These are phyloP conservation scores for Buceros bicornis DNA, from an alignment of 2,797 vertebrate species.

Conservation along the genomic window DNA sequence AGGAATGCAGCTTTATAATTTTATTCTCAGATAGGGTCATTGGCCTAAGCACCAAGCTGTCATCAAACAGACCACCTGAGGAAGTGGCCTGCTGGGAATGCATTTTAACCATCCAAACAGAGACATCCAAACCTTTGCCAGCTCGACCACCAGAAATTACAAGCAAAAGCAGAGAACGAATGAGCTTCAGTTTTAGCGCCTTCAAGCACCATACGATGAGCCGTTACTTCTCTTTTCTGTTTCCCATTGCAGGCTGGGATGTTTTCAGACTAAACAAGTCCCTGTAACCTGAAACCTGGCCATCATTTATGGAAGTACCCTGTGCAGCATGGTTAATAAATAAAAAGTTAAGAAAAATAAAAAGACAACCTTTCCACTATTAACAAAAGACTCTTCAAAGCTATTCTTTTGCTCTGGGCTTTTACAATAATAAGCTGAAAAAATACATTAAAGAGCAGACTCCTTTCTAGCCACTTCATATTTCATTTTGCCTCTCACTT, in stretches of 20 bases:
- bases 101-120: slow-evolving; percentile 5
- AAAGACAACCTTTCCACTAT: slow-evolving; percentile 34
- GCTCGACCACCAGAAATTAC: not conserved
- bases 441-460: slow-evolving; percentile 68
- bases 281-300: not conserved
- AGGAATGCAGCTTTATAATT: slow-evolving; percentile 19
- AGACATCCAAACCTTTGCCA: not conserved
- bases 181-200: not conserved
- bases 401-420: slow-evolving; percentile 68
- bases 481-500: slow-evolving; percentile 72
- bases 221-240: not conserved
- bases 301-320: slow-evolving; percentile 51
- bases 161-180: slow-evolving; percentile 34
- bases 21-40: slow-evolving; percentile 10
- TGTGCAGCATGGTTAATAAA: slow-evolving; percentile 61
- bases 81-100: slow-evolving; percentile 14
- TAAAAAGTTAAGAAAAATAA: slow-evolving; percentile 67
- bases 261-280: slow-evolving; percentile 71
- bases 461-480: slow-evolving; percentile 73
- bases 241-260: slow-evolving; percentile 37
- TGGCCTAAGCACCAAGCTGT: slow-evolving; percentile 3
- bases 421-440: slow-evolving; percentile 75
- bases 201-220: not conserved
- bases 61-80: slow-evolving; percentile 36
- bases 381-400: slow-evolving; percentile 72